These are phyloP conservation scores for Acestrorhynchus altus DNA, from an alignment of 2,797 vertebrate species.

Conservation along the genomic window DNA sequence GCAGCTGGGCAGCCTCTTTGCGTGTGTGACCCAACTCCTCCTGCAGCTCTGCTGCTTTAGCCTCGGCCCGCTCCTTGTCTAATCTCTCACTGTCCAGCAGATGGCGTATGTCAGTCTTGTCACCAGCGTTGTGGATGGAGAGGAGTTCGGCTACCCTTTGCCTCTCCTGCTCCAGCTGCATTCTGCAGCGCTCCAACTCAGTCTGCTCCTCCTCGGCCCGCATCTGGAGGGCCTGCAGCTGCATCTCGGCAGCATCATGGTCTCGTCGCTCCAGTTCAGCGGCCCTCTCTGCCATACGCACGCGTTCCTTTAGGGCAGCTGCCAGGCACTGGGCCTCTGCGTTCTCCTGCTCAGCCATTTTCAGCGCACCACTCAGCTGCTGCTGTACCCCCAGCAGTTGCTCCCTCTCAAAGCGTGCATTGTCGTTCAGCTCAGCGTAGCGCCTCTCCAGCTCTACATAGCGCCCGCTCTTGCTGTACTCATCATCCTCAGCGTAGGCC, in stretches of 20 bases:
- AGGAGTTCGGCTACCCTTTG: constrained; percentile 83
- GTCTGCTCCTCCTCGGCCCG: constrained; percentile 79
- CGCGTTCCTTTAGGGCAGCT: constrained; percentile 84
- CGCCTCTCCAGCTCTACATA: constrained; percentile 87
- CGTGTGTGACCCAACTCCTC: constrained; percentile 83
- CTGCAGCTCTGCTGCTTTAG: constrained; percentile 76
- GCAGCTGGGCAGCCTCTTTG: constrained; percentile 79
- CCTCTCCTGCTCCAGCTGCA: constrained; percentile 85
- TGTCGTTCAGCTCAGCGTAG: constrained; percentile 85
- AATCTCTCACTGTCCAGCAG: constrained; percentile 83
- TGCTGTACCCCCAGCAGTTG: constrained; percentile 89
- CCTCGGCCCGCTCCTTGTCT: constrained; percentile 85
- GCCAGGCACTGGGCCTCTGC: constrained; percentile 88
- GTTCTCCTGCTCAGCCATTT: constrained; percentile 90
- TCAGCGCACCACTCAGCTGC: constrained; percentile 86
- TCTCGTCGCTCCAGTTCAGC: constrained; percentile 84
- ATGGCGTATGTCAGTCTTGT: constrained; percentile 84
- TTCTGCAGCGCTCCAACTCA: constrained; percentile 80
- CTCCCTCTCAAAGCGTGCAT: constrained; percentile 84
- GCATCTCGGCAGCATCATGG: constrained; percentile 72
- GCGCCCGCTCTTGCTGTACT: constrained; percentile 85
- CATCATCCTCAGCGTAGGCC: constrained; percentile 79
- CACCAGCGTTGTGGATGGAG: constrained; percentile 83
- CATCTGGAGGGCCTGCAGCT: constrained; percentile 81
- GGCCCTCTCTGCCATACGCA: constrained; percentile 84